Evolutionary conservation across 2,797 vertebrate genomes (phyloP), one percentile per base, ranked within the genome.

Genomic region (Poeciliopsis turneri): DNA sequence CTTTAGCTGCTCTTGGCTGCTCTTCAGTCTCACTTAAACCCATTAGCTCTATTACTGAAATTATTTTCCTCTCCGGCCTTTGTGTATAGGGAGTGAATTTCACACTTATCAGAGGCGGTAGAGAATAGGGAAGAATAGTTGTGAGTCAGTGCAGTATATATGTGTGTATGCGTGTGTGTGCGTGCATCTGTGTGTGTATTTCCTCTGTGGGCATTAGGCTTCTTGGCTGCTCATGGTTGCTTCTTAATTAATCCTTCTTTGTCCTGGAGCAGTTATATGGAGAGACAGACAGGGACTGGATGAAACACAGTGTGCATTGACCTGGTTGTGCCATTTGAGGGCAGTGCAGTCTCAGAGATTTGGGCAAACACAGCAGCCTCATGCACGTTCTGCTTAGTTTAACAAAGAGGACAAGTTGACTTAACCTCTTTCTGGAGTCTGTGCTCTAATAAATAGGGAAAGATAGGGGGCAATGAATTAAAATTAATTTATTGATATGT

Each of bases 31-130:
- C 94, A 96, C 95, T 96, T 95, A 96, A 96, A 96, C 94, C 95
- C 96, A 96, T 96, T 96, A 96, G 94, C 93, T 95, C 95, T 97
- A 96, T 97, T 96, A 95, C 93, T 95, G 94, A 96, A 96, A 97
- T 96, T 92, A 95, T 96, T 97, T 97, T 93, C 93, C 96, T 97
- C 88, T 86, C 82, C 83, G 81, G 90, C 87, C 91, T 93, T 93
- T 96, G 96, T 96, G 93, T 93, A 94, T 95, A 91, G 90, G 89
- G 94, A 95, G 89, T 94, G 95, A 95, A 97, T 97, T 97, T 97
- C 97, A 96, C 95, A 96, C 95, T 95, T 96, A 95, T 96, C 94
- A 92, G 91, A 90, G 93, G 92, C 94, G 90, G 91, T 92, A 90
- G 92, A 91, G 90, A 94, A 93, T 89, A 93, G 88, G 89, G 89